phyloP scores from a whole-genome alignment of 2,797 vertebrate genomes.

The Tenualosa thibaudeaui region DNA sequence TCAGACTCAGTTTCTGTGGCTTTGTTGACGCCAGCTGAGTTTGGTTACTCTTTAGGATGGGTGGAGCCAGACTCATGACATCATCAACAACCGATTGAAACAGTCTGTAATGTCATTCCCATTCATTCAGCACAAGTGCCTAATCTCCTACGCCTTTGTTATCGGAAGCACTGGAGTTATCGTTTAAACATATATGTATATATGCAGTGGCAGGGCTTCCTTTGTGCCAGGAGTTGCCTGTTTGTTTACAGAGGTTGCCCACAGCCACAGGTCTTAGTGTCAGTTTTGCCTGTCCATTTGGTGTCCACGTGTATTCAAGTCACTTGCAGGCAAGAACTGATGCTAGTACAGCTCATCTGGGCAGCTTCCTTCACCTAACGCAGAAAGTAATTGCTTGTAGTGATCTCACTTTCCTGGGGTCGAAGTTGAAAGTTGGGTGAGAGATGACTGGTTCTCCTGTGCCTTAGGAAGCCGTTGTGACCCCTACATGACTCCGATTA shows the following conservation, averaged over 20 bases:
- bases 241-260: background rate
- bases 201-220: constrained; percentile 7
- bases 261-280: background rate
- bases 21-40: constrained; percentile 44
- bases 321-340: background rate
- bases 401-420: constrained; percentile 4
- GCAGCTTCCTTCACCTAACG: background rate
- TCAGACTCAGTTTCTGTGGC: constrained; percentile 50
- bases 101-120: constrained; percentile 77
- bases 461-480: constrained; percentile 14
- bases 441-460: background rate
- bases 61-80: constrained; percentile 22
- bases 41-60: constrained; percentile 36
- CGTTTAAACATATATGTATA: background rate
- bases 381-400: background rate
- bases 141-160: background rate
- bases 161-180: too few species aligned
- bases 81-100: constrained; percentile 67
- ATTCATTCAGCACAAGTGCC: constrained; percentile 34
- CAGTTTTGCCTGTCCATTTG: background rate
- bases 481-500: background rate
- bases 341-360: background rate
- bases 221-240: constrained; percentile 14
- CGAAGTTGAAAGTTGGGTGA: background rate
- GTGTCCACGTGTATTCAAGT: background rate